Evolutionary conservation across 2,797 vertebrate species (phyloP), one percentile per base, ranked within the genome.

Genomic region (Gymnothorax reevesii): DNA sequence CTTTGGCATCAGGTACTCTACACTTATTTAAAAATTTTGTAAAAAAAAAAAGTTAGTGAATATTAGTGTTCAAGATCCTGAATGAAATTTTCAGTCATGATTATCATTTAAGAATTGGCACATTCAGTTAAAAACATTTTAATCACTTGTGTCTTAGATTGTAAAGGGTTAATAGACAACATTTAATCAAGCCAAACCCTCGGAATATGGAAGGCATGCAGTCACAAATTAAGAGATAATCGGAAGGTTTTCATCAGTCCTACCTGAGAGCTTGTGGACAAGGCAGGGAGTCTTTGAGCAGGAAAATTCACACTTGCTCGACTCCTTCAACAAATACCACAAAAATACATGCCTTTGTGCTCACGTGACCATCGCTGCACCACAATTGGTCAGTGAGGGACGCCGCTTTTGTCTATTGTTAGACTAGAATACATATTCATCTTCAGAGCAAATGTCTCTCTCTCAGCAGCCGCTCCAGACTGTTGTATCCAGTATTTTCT

Each of bases 331-430:
- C 86, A 91, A 91, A 88, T 60, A 88, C 89, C 87, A 90, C 92
- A 90, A 94, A 42, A 93, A 94, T 93, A 93, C 91, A 91, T 85
- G 90, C 90, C 87, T 88, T 91, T 86, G 71, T 25, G 82, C 89
- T 87, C 94, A 94, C 83, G 92, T 95, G 94, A 93, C 89, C 87
- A 42, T 33, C 84, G 85, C 89, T 93, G 79, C 20, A 83, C 88
- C 71, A 25, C 91, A 91, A 94, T 92, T 94, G 93, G 95, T 86
- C 22, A 52, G 71, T 85, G 57, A 25, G 17, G 88, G 84, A 87
- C 73, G 89, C 27, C 6, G 84, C 64, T 66, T 71, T 87, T 85
- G 92, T 92, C 95, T 96, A 95, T 95, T 96, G 95, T 95, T 94
- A 93, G 94, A 91, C 89, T 84, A 64, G 89, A 88, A 87, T 89